Base-by-base conservation (phyloP, 1,140 invertebrate species). In the Drosophila nikananu region DNA sequence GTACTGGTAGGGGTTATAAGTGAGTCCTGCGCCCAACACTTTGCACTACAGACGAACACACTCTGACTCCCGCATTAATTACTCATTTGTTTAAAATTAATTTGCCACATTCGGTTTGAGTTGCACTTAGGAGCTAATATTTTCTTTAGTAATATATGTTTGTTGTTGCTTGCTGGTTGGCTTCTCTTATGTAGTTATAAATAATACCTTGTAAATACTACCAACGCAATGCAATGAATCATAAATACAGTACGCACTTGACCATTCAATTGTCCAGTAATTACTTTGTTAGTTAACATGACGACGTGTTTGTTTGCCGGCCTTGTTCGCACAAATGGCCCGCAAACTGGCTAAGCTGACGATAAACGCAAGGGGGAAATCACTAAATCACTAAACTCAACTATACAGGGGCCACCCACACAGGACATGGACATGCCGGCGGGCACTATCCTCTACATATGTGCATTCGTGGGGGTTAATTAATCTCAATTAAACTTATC, bases 181-280 rank as follows among this genome's bases (percentile, higher is more conserved):
- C 55, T 72, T 57, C 35, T 39, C 54, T 39, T 67, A n/a, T n/a
- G n/a, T n/a, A 46, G 59, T 58, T 71, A 57, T 81, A 87, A 87
- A 87, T 87, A 83, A 87, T 87, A 87, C 75, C 74, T 80, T 87
- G 60, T 76, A 86, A 86, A 87, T 86, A 86, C 77, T 86, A 89
- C 79, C 67, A 77, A 80, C 77, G 79, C 82, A 89, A 81, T 72
- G 80, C 82, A 89, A 81, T 76, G 80, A 83, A 72, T 72, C 75
- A 81, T 80, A 66, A 87, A 83, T 87, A 81, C 67, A 81, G 63
- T 86, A 73, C 74, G 71, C 72, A 83, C 79, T 73, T 68, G 70
- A 77, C 66, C 76, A 90, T 81, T 79, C 83, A 77, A 66, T 72
- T 65, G 60, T 44, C 78, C 75, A 64, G 75, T 87, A 81, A 78